Base-by-base conservation (phyloP, 2,113 vertebrate species). In the Mandrillus leucophaeus region DNA sequence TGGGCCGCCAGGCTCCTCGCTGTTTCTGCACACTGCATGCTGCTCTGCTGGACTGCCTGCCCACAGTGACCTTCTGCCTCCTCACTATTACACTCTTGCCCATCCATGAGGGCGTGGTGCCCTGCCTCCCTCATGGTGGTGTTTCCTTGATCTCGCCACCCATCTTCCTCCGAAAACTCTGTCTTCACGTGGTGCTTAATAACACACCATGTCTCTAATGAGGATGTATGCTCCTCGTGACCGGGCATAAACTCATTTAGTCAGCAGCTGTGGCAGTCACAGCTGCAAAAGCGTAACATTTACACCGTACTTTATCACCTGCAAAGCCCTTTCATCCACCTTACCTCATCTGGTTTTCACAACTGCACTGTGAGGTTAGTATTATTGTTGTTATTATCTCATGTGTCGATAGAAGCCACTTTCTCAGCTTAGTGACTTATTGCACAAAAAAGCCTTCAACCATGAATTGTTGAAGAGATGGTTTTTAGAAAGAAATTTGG, bases 401-500 rank as follows among this genome's bases (percentile, higher is more conserved):
- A 6, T 61, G 7, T 57, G 11, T 30, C 68, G 43, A 40, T 89
- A 38, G 68, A 91, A 93, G 38, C 25, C 18, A 23, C 20, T 20
- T 11, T 50, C 45, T 27, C 38, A 88, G 81, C 17, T 64, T 43
- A 66, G 68, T 59, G 70, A 70, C 43, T 95, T 94, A 52, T 10
- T 93, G 52, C 50, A 93, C 75, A 90, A 55, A 78, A 90, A 35
- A 88, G 4, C 32, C n/a, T 91, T 97, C 75, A 83, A 86, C 61
- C 59, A 76, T 75, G 30, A 86, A 90, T 86, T 89, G 85, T 82
- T 93, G 73, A 90, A 68, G 23, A 92, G 48, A 48, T 43, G 16
- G 23, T 30, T 97, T 94, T 64, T 72, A 89, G 45, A 81, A 86
- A 81, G 38, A 93, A 52, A 93, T 43, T 38, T 76, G 68, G 12